phyloP scores from a whole-genome alignment of 2,797 vertebrate species.

The Helicolenus hilgendorfi region DNA sequence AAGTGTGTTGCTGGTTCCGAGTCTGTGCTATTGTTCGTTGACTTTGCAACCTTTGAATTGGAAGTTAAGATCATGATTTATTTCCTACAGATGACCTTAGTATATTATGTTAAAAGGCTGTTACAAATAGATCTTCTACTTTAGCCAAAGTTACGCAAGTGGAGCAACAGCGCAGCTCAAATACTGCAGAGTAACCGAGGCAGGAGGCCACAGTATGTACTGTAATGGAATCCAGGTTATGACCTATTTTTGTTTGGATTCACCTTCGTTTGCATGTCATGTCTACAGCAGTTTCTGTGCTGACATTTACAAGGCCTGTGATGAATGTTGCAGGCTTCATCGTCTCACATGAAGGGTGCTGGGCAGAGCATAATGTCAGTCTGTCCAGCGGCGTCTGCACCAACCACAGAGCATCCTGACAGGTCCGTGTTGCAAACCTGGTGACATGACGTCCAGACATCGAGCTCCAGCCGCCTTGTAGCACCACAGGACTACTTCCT shows the following conservation, averaged over 20 bases:
- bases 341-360: slow-evolving; percentile 29
- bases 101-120: slow-evolving; percentile 21
- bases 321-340: slow-evolving; percentile 64
- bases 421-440: slow-evolving; percentile 34
- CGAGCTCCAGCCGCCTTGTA: slow-evolving; percentile 43
- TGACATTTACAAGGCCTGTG: slow-evolving; percentile 79
- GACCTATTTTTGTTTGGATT: slow-evolving; percentile 71
- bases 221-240: slow-evolving; percentile 56
- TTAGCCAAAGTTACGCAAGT: slow-evolving; percentile 24
- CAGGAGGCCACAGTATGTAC: slow-evolving; percentile 2
- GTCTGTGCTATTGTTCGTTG: slow-evolving; percentile 64
- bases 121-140: slow-evolving; percentile 42
- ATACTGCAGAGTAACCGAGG: neutral
- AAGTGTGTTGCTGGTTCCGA: slow-evolving; percentile 64
- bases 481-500: slow-evolving; percentile 69
- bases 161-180: neutral
- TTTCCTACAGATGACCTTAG: slow-evolving; percentile 53
- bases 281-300: slow-evolving; percentile 56
- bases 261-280: slow-evolving; percentile 58
- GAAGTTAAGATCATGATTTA: slow-evolving; percentile 59
- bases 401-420: slow-evolving; percentile 49
- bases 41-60: slow-evolving; percentile 60
- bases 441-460: slow-evolving; percentile 64
- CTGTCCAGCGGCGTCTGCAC: slow-evolving; percentile 14
- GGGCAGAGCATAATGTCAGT: slow-evolving; percentile 47